A percentile compares a stretch with the other conserved stretches of the same genome.
phyloP scores from a whole-genome alignment of 2,888 invertebrate species.

The Dorcus parallelipipedus region DNA sequence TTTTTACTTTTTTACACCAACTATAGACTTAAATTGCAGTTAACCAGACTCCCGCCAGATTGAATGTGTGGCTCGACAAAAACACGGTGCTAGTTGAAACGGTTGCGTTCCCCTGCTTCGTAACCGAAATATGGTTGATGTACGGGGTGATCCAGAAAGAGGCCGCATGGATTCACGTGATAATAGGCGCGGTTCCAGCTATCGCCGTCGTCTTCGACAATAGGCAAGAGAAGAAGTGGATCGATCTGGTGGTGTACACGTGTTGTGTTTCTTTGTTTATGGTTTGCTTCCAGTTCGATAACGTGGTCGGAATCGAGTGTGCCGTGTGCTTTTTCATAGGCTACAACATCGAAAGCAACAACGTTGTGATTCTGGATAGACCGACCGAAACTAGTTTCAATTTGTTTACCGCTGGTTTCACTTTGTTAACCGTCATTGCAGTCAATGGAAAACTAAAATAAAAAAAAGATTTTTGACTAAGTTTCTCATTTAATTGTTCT shows the following conservation, averaged over 20 bases:
- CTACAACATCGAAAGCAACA: neutral
- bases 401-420: neutral
- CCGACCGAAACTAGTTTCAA: conserved; percentile 3
- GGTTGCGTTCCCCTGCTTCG: conserved; percentile 24
- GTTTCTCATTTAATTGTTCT: too few species aligned
- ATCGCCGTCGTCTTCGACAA: conserved; percentile 2
- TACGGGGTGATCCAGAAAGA: conserved; percentile 9
- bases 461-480: too few species aligned
- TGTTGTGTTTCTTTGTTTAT: neutral
- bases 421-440: too few species aligned
- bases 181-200: conserved; percentile 10
- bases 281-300: neutral
- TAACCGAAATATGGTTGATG: conserved; percentile 23
- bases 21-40: too few species aligned
- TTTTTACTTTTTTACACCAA: too few species aligned
- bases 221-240: conserved; percentile 5
- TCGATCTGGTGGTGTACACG: conserved; percentile 8
- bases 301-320: neutral
- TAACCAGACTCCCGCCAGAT: too few species aligned
- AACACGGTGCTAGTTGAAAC: conserved; percentile 6
- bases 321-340: conserved; percentile 2
- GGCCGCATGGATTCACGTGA: conserved; percentile 19
- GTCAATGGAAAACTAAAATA: too few species aligned
- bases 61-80: neutral
- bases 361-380: neutral